Conservation (phyloP, 2,888 invertebrate genomes). For the Lomographa bimaculata region DNA sequence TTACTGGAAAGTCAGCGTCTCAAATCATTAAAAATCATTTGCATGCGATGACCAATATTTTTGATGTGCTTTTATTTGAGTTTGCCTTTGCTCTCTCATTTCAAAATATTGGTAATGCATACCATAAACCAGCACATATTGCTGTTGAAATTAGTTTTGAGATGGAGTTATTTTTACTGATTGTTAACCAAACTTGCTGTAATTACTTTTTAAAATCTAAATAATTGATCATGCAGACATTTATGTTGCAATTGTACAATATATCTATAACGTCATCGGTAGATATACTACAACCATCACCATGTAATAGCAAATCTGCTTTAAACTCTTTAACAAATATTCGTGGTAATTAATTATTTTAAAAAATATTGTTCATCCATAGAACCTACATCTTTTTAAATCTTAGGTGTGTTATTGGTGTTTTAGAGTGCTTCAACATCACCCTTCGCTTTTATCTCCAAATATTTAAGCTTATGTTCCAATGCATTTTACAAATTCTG, state of each 20-base stretch:
- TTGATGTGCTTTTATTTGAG: slow-evolving; percentile 19
- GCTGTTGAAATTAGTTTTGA: neutral
- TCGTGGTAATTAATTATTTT: slow-evolving; percentile 8
- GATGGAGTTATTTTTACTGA: too few relatives aligned
- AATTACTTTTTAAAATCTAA: too few relatives aligned
- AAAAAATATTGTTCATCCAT: slow-evolving; percentile 44
- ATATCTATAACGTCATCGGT: too few relatives aligned
- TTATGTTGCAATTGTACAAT: neutral
- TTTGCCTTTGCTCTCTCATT: too few relatives aligned
- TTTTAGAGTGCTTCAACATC: slow-evolving; percentile 5
- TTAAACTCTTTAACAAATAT: too few relatives aligned
- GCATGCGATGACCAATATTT: slow-evolving; percentile 57
- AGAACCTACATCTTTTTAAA: slow-evolving; percentile 23
- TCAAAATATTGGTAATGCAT: too few relatives aligned
- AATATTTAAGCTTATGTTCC: neutral
- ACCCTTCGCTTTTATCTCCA: slow-evolving; percentile 7
- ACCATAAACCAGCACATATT: too few relatives aligned
- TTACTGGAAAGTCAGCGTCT: slow-evolving; percentile 50
- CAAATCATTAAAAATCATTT: slow-evolving; percentile 43
- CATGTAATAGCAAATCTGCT: too few relatives aligned
- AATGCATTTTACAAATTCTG: neutral
- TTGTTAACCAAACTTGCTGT: too few relatives aligned
- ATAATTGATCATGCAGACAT: too few relatives aligned
- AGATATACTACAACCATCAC: too few relatives aligned
- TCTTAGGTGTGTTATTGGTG: slow-evolving; percentile 5